Conservation (phyloP, 2,113 vertebrate species). For the Bubo blakistoni region DNA sequence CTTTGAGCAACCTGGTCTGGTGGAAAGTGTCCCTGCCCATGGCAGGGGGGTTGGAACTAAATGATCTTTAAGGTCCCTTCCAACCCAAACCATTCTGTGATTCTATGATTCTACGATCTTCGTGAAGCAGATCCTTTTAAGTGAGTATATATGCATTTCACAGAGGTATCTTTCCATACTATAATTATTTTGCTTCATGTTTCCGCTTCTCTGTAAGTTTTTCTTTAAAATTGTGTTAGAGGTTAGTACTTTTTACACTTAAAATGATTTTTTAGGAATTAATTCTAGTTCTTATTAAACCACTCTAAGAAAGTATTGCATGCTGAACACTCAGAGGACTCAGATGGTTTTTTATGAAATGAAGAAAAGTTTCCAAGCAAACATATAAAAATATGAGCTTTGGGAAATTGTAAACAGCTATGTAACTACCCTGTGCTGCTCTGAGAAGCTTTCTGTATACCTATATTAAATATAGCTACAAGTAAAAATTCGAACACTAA, state of each 20-base stretch:
- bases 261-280: background rate
- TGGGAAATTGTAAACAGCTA: background rate
- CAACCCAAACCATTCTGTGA: too few species aligned
- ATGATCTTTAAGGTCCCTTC: too few species aligned
- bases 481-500: background rate
- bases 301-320: background rate
- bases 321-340: background rate
- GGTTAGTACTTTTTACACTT: background rate
- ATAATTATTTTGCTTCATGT: background rate
- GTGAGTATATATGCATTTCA: background rate
- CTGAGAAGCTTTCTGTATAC: background rate
- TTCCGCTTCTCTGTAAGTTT: background rate
- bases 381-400: background rate
- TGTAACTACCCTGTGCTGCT: background rate
- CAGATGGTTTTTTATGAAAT: background rate
- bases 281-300: background rate
- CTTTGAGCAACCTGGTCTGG: too few species aligned
- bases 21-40: too few species aligned
- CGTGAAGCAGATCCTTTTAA: background rate
- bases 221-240: background rate
- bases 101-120: background rate
- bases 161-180: background rate
- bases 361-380: background rate
- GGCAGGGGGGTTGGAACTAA: too few species aligned
- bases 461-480: background rate